Percentiles rank a stretch among this genome's conserved stretches.
phyloP scores from a whole-genome alignment of 2,888 invertebrate genomes.

The Cybosia mesomella region DNA sequence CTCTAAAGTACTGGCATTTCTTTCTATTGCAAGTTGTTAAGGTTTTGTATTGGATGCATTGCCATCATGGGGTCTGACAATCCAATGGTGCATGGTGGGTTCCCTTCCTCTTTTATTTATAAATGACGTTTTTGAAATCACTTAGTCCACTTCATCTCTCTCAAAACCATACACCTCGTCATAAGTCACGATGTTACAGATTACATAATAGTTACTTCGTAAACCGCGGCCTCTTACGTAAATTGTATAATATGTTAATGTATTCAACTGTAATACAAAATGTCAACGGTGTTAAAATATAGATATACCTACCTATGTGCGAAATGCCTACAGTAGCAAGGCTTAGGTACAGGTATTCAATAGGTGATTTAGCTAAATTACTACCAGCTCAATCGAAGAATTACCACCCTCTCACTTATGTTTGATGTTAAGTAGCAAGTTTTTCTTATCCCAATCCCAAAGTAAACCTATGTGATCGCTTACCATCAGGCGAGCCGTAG shows the following conservation, averaged over 20 bases:
- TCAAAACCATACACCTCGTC: neutral
- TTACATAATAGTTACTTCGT: neutral
- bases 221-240: constrained; percentile 1
- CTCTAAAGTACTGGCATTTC: no score
- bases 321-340: neutral
- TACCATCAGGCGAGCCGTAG: no score
- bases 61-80: no score
- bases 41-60: no score
- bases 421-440: no score
- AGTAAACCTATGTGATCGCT: no score
- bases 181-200: constrained; percentile 2
- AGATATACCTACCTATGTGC: neutral
- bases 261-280: neutral
- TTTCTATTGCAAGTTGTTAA: no score
- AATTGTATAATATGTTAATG: constrained; percentile 1
- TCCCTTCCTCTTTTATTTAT: no score
- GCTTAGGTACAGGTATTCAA: neutral
- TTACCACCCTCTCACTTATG: no score
- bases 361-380: neutral
- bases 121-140: neutral
- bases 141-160: neutral
- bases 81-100: no score
- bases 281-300: neutral
- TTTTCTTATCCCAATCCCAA: no score
- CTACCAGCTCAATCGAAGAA: no score